A percentile compares a stretch with the other conserved stretches of the same genome.
These are phyloP conservation scores for Albula goreensis DNA, from an alignment of 2,113 vertebrate species.

Conservation along the genomic window DNA sequence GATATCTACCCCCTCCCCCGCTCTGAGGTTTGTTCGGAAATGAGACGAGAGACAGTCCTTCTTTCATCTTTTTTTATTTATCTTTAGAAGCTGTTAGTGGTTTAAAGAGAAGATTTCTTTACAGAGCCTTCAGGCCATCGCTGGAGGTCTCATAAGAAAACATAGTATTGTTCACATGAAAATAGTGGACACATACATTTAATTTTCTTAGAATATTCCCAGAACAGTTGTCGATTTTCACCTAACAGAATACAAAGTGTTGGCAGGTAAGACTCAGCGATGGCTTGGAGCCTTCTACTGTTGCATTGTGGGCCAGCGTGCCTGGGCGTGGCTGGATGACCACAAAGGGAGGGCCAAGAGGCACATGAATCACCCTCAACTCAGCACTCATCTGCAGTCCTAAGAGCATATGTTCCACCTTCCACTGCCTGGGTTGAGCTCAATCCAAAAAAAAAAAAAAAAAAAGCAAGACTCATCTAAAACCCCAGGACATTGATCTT, in stretches of 20 bases:
- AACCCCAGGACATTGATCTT: neutral
- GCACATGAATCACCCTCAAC: neutral
- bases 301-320: neutral
- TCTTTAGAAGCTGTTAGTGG: constrained; percentile 54
- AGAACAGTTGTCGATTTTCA: neutral
- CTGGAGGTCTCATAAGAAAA: constrained; percentile 44
- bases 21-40: constrained; percentile 54
- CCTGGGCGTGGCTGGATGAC: neutral
- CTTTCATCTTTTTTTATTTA: constrained; percentile 58
- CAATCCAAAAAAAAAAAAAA: neutral
- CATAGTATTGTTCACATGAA: constrained; percentile 46
- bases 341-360: neutral
- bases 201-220: neutral
- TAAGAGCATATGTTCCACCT: neutral
- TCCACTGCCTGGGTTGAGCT: too few relatives aligned
- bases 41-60: constrained; percentile 47
- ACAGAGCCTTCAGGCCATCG: constrained; percentile 55
- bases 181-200: constrained; percentile 38
- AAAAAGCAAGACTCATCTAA: neutral
- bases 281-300: neutral
- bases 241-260: constrained; percentile 8
- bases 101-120: constrained; percentile 65
- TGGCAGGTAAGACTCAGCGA: neutral
- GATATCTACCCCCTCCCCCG: constrained; percentile 46
- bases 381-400: neutral